Evolutionary conservation across 2,888 invertebrate species (phyloP).

Genomic region (Lycia hirtaria): DNA sequence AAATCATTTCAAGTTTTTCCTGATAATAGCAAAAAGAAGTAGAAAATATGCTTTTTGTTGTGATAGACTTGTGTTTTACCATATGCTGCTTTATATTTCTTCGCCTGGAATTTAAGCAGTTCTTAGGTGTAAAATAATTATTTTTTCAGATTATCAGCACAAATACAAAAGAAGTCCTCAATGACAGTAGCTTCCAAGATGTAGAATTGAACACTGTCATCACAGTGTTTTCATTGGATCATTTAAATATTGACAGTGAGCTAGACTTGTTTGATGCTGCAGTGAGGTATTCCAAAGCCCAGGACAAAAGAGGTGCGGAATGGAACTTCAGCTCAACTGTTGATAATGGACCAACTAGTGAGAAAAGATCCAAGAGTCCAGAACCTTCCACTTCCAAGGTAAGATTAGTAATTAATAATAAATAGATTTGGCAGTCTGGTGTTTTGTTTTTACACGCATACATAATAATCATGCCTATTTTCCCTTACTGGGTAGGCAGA

Average conservation of each 20-base stretch:
- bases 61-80: no score
- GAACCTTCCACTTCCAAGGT: slow-evolving; percentile 69
- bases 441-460: no score
- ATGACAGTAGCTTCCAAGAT: slow-evolving; percentile 91
- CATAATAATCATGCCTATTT: no score
- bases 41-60: no score
- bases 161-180: slow-evolving; percentile 90
- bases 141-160: slow-evolving; percentile 88
- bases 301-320: slow-evolving; percentile 63
- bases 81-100: no score
- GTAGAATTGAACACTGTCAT: slow-evolving; percentile 90
- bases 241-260: slow-evolving; percentile 90
- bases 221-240: slow-evolving; percentile 90
- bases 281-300: slow-evolving; percentile 80
- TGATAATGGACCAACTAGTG: slow-evolving; percentile 57
- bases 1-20: no score
- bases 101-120: no score
- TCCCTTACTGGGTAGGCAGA: no score
- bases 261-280: slow-evolving; percentile 91
- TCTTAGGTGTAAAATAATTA: neutral
- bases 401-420: neutral
- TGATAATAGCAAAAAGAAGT: no score
- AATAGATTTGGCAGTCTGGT: no score
- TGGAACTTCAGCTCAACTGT: slow-evolving; percentile 61
- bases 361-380: slow-evolving; percentile 66